Evolutionary conservation across 2,888 invertebrate genomes (phyloP), one percentile per base, ranked within the genome.

Genomic region (Drosophila vallismaia): DNA sequence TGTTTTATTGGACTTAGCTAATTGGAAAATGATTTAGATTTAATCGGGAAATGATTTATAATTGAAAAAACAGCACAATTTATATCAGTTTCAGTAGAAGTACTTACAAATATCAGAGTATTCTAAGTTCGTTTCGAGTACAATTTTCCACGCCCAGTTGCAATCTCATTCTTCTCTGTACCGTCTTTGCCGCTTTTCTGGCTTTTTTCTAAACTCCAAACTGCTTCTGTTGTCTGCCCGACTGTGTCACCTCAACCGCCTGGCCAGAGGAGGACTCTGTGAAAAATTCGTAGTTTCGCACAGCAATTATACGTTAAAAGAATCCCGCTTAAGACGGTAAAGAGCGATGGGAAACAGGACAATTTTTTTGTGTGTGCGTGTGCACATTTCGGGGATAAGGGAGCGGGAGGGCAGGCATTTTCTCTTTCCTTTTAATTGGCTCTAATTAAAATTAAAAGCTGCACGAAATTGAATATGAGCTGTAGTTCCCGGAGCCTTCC

Each of bases 391-490:
- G 19, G 38, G 14, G n/a, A 28, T 7, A 42, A 28, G 9, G 29
- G 6, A 29, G 2, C 9, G 31, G 40, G 51, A 60, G 10, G 10
- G 14, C 29, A 14, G 57, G 66, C 24, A 59, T 59, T 83, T 79
- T 74, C 75, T 78, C 80, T 88, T 83, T 79, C 75, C 75, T 78
- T 82, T 88, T 83, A 87, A 88, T 88, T 88, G 86, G 76, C 75
- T 71, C 67, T 82, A 88, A 87, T 87, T 88, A 88, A 88, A 86
- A 88, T 86, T 77, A 83, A 87, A 88, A 74, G 85, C 86, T 71
- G 73, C 77, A 55, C 57, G 67, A 83, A 86, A 86, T 83, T 88
- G 85, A 88, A 88, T 86, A 86, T 81, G 76, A 76, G 73, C 57
- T 54, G 51, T 62, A 52, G 58, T n/a, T 26, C 44, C 36, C 36